Conservation (phyloP, 1,140 invertebrate genomes). For the Magallana gigas region DNA sequence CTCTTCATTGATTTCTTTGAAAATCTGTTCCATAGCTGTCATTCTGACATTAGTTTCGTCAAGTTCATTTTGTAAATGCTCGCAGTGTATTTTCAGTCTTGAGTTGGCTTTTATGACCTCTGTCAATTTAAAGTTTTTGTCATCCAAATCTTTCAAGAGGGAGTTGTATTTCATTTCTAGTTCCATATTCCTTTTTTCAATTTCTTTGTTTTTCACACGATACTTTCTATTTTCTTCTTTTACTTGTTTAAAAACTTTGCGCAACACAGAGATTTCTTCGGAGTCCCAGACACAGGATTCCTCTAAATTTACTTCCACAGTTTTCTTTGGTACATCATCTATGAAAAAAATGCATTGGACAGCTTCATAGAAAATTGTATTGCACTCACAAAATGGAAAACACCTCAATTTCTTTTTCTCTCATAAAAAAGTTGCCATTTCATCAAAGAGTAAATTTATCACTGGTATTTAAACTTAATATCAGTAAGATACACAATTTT, state of each 20-base stretch:
- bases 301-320: slow-evolving; percentile 54
- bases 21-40: slow-evolving; percentile 65
- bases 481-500: too few relatives aligned
- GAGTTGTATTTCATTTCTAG: slow-evolving; percentile 54
- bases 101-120: slow-evolving; percentile 65
- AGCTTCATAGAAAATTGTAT: too few relatives aligned
- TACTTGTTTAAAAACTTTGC: slow-evolving; percentile 64
- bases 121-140: slow-evolving; percentile 49
- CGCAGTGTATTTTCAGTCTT: slow-evolving; percentile 66
- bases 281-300: slow-evolving; percentile 65
- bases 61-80: slow-evolving; percentile 59
- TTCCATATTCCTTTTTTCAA: slow-evolving; percentile 57
- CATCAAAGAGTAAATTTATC: too few relatives aligned
- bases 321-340: background rate
- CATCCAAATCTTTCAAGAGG: slow-evolving; percentile 50
- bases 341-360: background rate
- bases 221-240: slow-evolving; percentile 61
- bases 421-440: too few relatives aligned
- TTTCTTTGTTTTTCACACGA: slow-evolving; percentile 57
- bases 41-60: slow-evolving; percentile 57
- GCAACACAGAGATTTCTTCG: slow-evolving; percentile 60
- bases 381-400: too few relatives aligned
- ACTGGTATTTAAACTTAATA: too few relatives aligned
- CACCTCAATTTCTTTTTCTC: too few relatives aligned
- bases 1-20: slow-evolving; percentile 62